A percentile compares a stretch with the other conserved stretches of the same genome.
phyloP scores from a whole-genome alignment of 2,113 vertebrate genomes.

The Apeltes quadracus region DNA sequence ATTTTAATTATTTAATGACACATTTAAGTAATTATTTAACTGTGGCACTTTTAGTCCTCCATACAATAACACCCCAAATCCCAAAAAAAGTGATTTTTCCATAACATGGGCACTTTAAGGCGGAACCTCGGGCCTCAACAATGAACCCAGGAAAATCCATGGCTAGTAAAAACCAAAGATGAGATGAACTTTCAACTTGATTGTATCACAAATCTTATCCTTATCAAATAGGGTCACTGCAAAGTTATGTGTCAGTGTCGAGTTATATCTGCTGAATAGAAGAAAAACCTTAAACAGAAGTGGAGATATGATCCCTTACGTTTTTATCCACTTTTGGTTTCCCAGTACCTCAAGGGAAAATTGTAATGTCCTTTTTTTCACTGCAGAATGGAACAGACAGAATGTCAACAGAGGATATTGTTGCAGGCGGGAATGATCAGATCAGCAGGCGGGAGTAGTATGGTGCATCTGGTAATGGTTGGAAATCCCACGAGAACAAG shows the following conservation, averaged over 20 bases:
- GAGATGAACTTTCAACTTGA: not conserved
- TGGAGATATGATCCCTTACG: not conserved
- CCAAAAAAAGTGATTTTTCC: too few relatives aligned
- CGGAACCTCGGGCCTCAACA: not conserved
- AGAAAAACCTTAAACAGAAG: not conserved
- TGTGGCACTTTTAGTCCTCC: too few relatives aligned
- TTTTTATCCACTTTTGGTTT: conserved; percentile 31
- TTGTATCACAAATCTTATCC: not conserved
- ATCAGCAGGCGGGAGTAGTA: not conserved
- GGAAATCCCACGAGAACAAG: not conserved
- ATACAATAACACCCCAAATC: too few relatives aligned
- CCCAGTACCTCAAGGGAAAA: conserved; percentile 25
- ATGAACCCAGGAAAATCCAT: not conserved
- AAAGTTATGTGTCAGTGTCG: not conserved
- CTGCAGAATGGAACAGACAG: conserved; percentile 8
- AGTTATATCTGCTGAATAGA: conserved; percentile 7
- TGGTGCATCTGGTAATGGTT: conserved; percentile 19
- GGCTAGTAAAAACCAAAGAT: not conserved
- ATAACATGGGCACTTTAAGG: too few relatives aligned
- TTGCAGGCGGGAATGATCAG: not conserved
- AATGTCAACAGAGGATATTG: not conserved
- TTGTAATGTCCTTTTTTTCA: conserved; percentile 23
- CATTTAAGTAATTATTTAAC: too few relatives aligned
- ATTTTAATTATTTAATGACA: too few relatives aligned
- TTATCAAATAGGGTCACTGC: not conserved